Evolutionary conservation across 2,888 invertebrate genomes (phyloP).

Genomic region (Mayetiola destructor): DNA sequence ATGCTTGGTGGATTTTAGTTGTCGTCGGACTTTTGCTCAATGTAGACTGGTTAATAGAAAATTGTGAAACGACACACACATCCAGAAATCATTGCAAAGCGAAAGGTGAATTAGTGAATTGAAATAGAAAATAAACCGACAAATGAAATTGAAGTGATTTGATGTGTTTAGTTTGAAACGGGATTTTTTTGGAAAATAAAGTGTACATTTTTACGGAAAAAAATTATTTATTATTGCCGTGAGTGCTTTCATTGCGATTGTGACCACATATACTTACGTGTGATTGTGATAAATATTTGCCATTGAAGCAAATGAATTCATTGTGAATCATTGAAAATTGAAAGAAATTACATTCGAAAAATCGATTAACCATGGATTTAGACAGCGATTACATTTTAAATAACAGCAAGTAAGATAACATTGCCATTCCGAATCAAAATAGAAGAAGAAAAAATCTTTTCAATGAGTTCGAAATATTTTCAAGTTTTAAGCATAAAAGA

Average conservation of each 20-base stretch:
- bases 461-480: no score
- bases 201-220: not conserved
- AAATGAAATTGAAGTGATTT: not conserved
- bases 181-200: not conserved
- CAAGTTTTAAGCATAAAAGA: no score
- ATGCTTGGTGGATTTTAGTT: not conserved
- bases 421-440: no score
- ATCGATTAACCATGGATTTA: not conserved
- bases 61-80: no score
- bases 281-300: not conserved
- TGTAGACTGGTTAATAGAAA: not conserved
- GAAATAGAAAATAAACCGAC: not conserved
- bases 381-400: slow-evolving; percentile 6
- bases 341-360: not conserved
- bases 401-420: slow-evolving; percentile 6
- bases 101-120: no score
- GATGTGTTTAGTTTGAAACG: not conserved
- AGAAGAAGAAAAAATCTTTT: no score
- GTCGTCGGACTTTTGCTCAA: slow-evolving; percentile 9
- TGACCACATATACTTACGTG: not conserved
- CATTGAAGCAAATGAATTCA: not conserved
- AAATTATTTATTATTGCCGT: not conserved
- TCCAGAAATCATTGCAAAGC: no score
- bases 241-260: not conserved
- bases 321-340: not conserved